Conservation (phyloP, 2,888 invertebrate genomes). For the Oeneis ivallda region DNA sequence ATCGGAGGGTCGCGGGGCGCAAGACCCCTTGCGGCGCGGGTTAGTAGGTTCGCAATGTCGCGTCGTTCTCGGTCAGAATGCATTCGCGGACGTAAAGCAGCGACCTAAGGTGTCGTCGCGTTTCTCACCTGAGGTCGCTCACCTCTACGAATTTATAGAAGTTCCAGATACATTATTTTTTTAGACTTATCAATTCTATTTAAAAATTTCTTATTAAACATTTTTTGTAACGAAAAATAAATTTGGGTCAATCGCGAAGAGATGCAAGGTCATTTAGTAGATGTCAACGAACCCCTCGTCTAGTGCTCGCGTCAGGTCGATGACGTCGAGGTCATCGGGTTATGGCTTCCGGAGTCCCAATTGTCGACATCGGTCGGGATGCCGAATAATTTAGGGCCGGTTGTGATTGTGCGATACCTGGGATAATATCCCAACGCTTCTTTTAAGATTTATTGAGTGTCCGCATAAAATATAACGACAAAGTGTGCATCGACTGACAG, state of each 20-base stretch:
- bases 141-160: conserved; percentile 52
- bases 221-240: conserved; percentile 43
- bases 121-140: conserved; percentile 73
- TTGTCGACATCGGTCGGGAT: conserved; percentile 35
- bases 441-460: conserved; percentile 58
- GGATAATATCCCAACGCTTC: conserved; percentile 38
- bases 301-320: conserved; percentile 74
- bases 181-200: conserved; percentile 6
- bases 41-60: conserved; percentile 81
- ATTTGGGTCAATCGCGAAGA: conserved; percentile 70
- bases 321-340: conserved; percentile 69
- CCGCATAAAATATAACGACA: conserved; percentile 67
- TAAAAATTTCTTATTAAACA: conserved; percentile 19
- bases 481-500: conserved; percentile 70
- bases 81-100: conserved; percentile 80
- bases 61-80: conserved; percentile 79
- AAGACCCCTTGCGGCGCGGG: conserved; percentile 78
- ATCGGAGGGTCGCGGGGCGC: conserved; percentile 77
- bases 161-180: conserved; percentile 13
- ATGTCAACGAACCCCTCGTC: conserved; percentile 78
- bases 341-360: conserved; percentile 44
- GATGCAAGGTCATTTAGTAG: conserved; percentile 75
- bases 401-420: conserved; percentile 45
- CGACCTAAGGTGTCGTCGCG: conserved; percentile 78
- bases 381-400: conserved; percentile 28